Evolutionary conservation across 2,113 vertebrate species (phyloP).

Genomic region (Thunnus maccoyii): DNA sequence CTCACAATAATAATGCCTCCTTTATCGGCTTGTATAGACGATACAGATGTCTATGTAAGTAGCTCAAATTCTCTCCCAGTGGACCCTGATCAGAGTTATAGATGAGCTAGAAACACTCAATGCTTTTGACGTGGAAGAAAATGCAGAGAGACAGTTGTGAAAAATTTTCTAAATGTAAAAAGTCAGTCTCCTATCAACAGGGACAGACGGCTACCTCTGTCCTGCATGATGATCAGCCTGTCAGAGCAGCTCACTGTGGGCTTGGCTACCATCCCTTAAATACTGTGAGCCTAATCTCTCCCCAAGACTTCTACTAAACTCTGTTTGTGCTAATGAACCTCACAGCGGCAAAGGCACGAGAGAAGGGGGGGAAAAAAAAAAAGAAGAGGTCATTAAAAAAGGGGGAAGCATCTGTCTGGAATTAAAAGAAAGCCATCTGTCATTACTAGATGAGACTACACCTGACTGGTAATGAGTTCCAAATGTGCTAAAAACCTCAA

Average conservation of each 20-base stretch:
- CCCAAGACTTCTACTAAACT: constrained; percentile 52
- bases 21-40: no score
- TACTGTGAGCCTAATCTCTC: constrained; percentile 51
- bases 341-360: constrained; percentile 15
- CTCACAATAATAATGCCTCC: no score
- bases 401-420: constrained; percentile 56
- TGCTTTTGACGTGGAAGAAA: no score
- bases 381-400: constrained; percentile 40
- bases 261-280: constrained; percentile 42
- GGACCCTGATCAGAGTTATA: no score
- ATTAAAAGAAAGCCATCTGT: constrained; percentile 68
- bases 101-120: no score
- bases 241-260: constrained; percentile 25
- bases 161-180: background rate
- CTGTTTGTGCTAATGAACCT: constrained; percentile 61
- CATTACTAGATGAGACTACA: constrained; percentile 55
- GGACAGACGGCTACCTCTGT: background rate
- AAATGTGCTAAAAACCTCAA: constrained; percentile 43
- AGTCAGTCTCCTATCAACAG: background rate
- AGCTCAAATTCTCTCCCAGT: no score
- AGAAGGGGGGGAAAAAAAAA: background rate
- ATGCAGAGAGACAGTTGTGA: background rate
- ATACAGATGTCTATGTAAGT: no score
- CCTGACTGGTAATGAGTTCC: constrained; percentile 49
- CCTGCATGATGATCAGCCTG: constrained; percentile 2